A percentile compares a stretch with the other conserved stretches of the same genome.
These are phyloP conservation scores for Pitta sordida DNA, from an alignment of 2,113 vertebrate species.

Conservation along the genomic window DNA sequence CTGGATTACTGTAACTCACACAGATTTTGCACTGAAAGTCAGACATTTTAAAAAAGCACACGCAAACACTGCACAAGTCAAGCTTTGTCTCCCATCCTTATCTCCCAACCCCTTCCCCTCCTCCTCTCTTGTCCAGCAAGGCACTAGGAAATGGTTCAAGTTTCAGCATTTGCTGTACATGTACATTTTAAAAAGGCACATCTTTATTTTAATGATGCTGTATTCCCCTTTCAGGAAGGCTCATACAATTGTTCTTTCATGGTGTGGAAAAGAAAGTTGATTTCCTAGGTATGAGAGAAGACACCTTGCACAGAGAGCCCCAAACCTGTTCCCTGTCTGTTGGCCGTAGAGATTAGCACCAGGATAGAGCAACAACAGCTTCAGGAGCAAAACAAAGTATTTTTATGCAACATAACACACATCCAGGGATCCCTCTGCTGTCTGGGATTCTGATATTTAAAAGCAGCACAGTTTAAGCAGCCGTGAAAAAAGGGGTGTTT, in stretches of 20 bases:
- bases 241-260: not conserved
- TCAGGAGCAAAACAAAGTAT: not conserved
- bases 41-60: not conserved
- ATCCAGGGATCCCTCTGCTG: not conserved
- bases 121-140: constrained; percentile 78
- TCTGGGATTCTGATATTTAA: constrained; percentile 5
- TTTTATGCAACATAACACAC: not conserved
- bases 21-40: not conserved
- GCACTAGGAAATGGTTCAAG: constrained; percentile 92
- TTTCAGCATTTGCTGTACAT: constrained; percentile 80
- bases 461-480: not conserved
- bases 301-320: constrained; percentile 15
- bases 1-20: not conserved
- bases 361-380: constrained; percentile 1
- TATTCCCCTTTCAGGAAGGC: constrained; percentile 40
- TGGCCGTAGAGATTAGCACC: constrained; percentile 50
- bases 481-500: not conserved
- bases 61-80: not conserved
- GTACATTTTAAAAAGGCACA: constrained; percentile 77
- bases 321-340: not conserved
- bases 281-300: constrained; percentile 14
- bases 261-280: not conserved
- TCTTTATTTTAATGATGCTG: constrained; percentile 72
- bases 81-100: not conserved
- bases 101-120: not conserved